A percentile compares a stretch with the other conserved stretches of the same genome.
phyloP scores from a whole-genome alignment of 2,888 invertebrate species.

The Drosophila aldrichi region DNA sequence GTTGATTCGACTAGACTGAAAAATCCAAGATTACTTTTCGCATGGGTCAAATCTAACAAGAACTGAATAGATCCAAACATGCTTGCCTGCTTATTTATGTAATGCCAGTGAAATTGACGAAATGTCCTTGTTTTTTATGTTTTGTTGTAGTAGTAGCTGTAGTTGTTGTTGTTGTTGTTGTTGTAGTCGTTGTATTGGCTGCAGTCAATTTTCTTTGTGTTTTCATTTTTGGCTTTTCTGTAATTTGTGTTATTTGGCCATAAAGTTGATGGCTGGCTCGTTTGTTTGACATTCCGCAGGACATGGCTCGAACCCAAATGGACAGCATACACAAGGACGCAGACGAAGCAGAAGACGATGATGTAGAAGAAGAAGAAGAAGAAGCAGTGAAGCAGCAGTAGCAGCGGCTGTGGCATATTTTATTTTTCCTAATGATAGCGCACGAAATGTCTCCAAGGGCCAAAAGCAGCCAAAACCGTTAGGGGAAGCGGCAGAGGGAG shows the following conservation, averaged over 20 bases:
- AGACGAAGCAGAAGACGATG: slow-evolving; percentile 22
- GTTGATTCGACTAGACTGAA: background rate
- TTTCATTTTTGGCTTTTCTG: slow-evolving; percentile 51
- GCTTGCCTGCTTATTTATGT: slow-evolving; percentile 36
- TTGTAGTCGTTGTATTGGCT: slow-evolving; percentile 38
- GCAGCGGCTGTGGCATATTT: slow-evolving; percentile 70
- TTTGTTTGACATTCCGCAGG: slow-evolving; percentile 82
- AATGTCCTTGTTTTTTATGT: slow-evolving; percentile 53
- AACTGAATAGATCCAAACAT: background rate
- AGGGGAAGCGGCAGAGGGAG: too few species aligned
- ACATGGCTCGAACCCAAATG: slow-evolving; percentile 54
- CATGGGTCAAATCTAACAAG: background rate
- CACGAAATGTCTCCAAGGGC: slow-evolving; percentile 71
- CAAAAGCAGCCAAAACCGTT: slow-evolving; percentile 29
- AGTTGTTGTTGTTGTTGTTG: slow-evolving; percentile 6
- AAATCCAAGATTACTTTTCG: background rate
- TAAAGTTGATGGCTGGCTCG: slow-evolving; percentile 78
- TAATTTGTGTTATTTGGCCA: slow-evolving; percentile 72
- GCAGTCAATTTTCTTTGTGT: slow-evolving; percentile 50
- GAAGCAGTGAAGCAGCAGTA: slow-evolving; percentile 11
- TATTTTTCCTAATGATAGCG: slow-evolving; percentile 81
- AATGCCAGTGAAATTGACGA: slow-evolving; percentile 63
- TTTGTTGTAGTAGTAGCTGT: background rate
- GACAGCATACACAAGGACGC: slow-evolving; percentile 5
- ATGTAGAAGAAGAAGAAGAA: background rate